Evolutionary conservation across 1,140 invertebrate genomes (phyloP), one percentile per base, ranked within the genome.

Genomic region (Gryon sp.): DNA sequence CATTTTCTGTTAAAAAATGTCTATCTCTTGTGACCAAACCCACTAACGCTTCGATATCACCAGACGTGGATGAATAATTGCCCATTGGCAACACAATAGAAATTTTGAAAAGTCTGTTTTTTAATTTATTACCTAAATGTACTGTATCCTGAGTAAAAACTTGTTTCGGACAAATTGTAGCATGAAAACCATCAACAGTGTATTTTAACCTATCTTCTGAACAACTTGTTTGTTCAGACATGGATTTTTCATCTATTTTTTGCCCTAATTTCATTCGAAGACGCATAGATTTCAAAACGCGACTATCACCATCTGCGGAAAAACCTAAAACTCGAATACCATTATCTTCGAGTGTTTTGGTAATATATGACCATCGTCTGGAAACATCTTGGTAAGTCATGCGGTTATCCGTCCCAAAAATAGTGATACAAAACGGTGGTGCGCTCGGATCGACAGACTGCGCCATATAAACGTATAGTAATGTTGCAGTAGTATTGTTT

Each of bases 391-490:
- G 40, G 43, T 16, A 40, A 30, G 18, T 8, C 28, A 68, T 76
- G 4, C 32, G 45, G 45, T 70, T 77, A 24, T 77, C 43, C 7
- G 63, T 70, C 2, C 78, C 76, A 15, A 73, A 80, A 6, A 80
- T 16, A 45, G 15, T 52, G 0, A 80, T 5, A 59, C 74, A 75
- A 70, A 77, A 77, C 4, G 62, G 15, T 2, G 53, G 28, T 6
- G 63, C 69, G 45, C 60, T 36, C 28, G 36, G 11, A 12, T 43
- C 16, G 2, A 78, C 7, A 2, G 78, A 14, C 57, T 80, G 69
- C 0, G 65, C 75, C 36, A 78, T 80, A 12, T 60, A 43, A 0
- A 52, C 36, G 32, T 80, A 75, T 8, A 59, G 59, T 7, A 40
- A 59, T 20, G 52, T 55, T 15, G 57, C 40, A 9, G 46, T 14